A percentile compares a stretch with the other conserved stretches of the same genome.
Conservation (phyloP, 2,888 invertebrate genomes). For the Parelbella ahira region DNA sequence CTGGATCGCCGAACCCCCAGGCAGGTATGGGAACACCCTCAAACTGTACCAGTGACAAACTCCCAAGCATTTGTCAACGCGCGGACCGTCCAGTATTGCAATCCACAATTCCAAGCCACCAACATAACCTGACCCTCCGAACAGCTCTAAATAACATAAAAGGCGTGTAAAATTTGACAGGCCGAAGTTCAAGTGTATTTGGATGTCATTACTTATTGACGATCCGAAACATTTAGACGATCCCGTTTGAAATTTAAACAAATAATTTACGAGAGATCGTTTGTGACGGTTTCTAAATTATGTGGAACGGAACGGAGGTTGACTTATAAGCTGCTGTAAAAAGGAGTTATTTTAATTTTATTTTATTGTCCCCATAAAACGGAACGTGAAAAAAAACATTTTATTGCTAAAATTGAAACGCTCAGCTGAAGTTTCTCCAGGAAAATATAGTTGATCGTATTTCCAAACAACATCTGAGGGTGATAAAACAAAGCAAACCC, state of each 20-base stretch:
- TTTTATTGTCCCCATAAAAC: too few species aligned
- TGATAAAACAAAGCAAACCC: constrained; percentile 16
- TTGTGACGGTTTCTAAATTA: constrained; percentile 46
- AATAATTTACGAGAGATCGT: constrained; percentile 78
- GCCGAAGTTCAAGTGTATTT: constrained; percentile 39
- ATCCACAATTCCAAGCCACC: constrained; percentile 56
- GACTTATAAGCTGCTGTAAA: too few species aligned
- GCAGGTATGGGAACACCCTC: constrained; percentile 49
- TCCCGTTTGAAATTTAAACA: constrained; percentile 78
- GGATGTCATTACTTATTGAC: constrained; percentile 73
- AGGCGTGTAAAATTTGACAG: not conserved
- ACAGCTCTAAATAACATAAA: constrained; percentile 22
- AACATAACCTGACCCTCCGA: constrained; percentile 41
- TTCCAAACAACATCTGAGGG: constrained; percentile 3
- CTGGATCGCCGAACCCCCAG: constrained; percentile 49
- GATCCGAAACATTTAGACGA: constrained; percentile 76
- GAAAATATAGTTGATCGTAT: too few species aligned
- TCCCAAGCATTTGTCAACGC: constrained; percentile 78
- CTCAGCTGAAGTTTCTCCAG: too few species aligned
- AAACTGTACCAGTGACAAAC: constrained; percentile 69
- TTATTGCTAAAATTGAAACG: too few species aligned
- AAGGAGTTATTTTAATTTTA: too few species aligned
- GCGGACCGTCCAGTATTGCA: constrained; percentile 66
- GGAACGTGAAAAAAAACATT: too few species aligned
- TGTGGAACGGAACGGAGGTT: too few species aligned